Percentiles rank a stretch among this genome's conserved stretches.
Conservation (phyloP, 1,140 invertebrate genomes). For the Mercenaria mercenaria region DNA sequence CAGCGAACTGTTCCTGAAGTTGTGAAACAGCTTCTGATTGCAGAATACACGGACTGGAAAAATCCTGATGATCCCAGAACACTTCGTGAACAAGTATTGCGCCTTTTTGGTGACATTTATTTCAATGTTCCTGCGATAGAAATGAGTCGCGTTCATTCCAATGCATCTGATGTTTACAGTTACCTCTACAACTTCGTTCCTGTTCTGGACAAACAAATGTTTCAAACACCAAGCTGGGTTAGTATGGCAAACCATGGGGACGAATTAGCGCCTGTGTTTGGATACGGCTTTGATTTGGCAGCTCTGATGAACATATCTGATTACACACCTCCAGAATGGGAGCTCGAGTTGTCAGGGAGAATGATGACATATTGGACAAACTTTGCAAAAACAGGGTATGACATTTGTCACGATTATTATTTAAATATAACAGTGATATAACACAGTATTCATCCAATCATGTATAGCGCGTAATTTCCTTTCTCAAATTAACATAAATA, state of each 20-base stretch:
- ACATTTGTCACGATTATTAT: too few species aligned
- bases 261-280: conserved; percentile 35
- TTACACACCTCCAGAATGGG: conserved; percentile 23
- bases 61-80: conserved; percentile 2
- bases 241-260: conserved; percentile 25
- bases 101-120: background rate
- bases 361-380: conserved; percentile 59
- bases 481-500: too few species aligned
- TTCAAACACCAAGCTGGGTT: conserved; percentile 2
- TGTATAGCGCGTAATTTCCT: too few species aligned
- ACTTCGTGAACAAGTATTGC: conserved; percentile 7
- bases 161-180: background rate
- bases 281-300: conserved; percentile 8
- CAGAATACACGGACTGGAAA: conserved; percentile 28
- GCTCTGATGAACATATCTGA: background rate
- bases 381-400: conserved; percentile 52
- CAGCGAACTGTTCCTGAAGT: background rate
- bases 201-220: background rate
- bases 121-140: conserved; percentile 30
- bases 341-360: conserved; percentile 30
- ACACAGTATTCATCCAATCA: too few species aligned
- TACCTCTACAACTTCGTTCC: conserved; percentile 12
- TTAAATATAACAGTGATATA: too few species aligned
- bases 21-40: background rate
- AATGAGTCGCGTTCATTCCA: conserved; percentile 22